phyloP scores from a whole-genome alignment of 64 coral and sea anemone genomes.

The Cladopsammia gracilis region DNA sequence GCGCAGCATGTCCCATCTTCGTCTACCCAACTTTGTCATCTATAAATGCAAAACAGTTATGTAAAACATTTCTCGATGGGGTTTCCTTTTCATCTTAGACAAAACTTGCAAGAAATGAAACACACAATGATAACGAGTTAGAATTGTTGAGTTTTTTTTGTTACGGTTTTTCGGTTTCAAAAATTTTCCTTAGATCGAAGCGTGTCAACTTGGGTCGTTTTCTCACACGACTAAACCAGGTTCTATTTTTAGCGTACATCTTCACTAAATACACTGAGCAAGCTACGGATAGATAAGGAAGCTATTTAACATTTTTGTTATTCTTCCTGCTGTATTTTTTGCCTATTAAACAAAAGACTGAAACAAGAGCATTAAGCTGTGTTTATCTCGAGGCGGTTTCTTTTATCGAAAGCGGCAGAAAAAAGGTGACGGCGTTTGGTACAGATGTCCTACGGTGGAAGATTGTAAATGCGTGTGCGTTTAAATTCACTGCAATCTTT shows the following conservation, averaged over 20 bases:
- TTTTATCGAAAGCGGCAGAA: background rate
- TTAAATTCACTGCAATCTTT: no score
- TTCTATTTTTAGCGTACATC: slow-evolving; percentile 5
- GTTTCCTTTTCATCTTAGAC: background rate
- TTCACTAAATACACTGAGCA: background rate
- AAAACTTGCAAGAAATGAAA: background rate
- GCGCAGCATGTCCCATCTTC: background rate
- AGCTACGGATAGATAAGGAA: background rate
- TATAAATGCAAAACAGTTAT: background rate
- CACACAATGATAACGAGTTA: background rate
- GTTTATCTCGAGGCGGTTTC: background rate
- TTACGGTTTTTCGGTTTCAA: no score
- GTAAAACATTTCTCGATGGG: background rate
- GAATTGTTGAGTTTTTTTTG: no score
- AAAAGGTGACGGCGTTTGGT: background rate
- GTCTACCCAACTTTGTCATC: background rate
- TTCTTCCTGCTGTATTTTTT: no score
- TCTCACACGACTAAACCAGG: background rate
- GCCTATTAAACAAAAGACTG: no score
- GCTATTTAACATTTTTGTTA: background rate
- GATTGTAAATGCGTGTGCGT: background rate
- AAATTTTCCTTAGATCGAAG: no score
- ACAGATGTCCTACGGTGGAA: background rate
- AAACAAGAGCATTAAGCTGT: background rate
- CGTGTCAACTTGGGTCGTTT: background rate